Conservation (phyloP, 2,113 vertebrate species). For the Tapirus terrestris region DNA sequence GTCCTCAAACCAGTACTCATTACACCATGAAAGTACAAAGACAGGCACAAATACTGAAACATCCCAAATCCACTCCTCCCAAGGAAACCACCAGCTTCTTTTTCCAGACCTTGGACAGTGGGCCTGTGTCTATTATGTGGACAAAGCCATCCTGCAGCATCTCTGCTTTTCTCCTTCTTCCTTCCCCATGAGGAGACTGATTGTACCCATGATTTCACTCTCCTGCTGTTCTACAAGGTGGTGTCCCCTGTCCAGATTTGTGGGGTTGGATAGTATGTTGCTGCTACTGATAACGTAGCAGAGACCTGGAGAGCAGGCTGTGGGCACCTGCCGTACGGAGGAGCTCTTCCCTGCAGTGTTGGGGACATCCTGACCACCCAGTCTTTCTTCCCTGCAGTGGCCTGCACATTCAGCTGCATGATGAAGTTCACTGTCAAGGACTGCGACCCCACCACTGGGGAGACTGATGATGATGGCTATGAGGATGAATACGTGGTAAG, state of each 20-base stretch:
- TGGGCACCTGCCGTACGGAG: background rate
- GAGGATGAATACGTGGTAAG: constrained; percentile 93
- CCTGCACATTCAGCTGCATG: constrained; percentile 91
- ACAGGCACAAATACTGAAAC: no score
- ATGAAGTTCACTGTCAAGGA: constrained; percentile 92
- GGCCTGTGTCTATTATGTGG: no score
- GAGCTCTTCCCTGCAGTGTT: background rate
- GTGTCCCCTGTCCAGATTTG: background rate
- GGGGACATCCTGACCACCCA: background rate
- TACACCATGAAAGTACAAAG: no score
- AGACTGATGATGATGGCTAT: constrained; percentile 88
- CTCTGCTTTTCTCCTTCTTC: background rate
- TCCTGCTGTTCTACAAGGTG: background rate
- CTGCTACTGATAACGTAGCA: background rate
- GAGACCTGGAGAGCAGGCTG: background rate
- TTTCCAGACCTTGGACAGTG: no score
- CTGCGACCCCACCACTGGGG: constrained; percentile 89
- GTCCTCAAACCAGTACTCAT: no score
- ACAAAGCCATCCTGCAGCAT: no score
- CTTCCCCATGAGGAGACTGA: background rate
- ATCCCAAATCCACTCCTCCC: no score
- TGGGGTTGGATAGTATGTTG: background rate
- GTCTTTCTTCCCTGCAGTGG: constrained; percentile 79
- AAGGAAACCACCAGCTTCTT: no score
- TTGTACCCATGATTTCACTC: background rate